Evolutionary conservation across 2,888 invertebrate genomes (phyloP).

Genomic region (Incurvaria masculella): DNA sequence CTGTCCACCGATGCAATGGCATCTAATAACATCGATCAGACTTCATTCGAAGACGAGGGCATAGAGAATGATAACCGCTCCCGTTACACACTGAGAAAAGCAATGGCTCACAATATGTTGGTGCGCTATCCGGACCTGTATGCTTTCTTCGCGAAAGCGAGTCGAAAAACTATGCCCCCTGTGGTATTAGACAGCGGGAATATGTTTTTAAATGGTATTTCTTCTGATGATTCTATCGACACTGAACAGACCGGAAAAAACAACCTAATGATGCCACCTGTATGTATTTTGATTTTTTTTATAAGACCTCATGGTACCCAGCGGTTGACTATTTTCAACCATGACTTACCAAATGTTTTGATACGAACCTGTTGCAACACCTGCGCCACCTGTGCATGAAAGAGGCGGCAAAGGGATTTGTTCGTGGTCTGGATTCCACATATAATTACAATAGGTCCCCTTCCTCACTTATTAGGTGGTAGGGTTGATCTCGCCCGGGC

Average conservation of each 20-base stretch:
- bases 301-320: too few species aligned
- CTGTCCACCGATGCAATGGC: too few species aligned
- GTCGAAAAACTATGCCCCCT: constrained; percentile 31
- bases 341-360: too few species aligned
- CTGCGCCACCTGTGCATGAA: too few species aligned
- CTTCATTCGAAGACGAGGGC: not conserved
- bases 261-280: not conserved
- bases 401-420: too few species aligned
- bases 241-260: constrained; percentile 42
- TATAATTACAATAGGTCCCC: too few species aligned
- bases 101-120: not conserved
- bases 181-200: constrained; percentile 42
- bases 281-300: not conserved
- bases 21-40: too few species aligned
- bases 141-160: constrained; percentile 12
- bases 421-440: too few species aligned
- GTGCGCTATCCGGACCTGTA: not conserved
- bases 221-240: constrained; percentile 43
- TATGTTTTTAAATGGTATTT: constrained; percentile 41
- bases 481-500: too few species aligned
- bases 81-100: not conserved
- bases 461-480: too few species aligned
- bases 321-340: too few species aligned
- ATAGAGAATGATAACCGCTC: not conserved
- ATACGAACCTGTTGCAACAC: too few species aligned